Base-by-base conservation (phyloP, 2,888 invertebrate genomes). In the Polyploca ridens region DNA sequence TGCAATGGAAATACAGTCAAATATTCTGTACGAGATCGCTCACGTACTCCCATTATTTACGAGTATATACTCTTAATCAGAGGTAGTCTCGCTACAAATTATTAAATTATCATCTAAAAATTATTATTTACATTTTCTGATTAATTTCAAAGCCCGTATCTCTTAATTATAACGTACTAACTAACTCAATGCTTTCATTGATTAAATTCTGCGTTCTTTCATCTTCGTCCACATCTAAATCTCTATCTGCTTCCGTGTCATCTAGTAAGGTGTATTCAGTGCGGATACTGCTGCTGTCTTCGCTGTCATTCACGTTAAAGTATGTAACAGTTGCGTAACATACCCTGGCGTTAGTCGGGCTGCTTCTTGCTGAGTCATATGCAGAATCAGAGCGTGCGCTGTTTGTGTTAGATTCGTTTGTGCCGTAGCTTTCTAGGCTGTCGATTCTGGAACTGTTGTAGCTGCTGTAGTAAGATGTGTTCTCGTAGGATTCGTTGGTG, bases 251-350 rank as follows among this genome's bases (percentile, higher is more conserved):
- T 3, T 89, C 89, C 0, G 80, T 79, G 16, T 92, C 92, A 54
- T 94, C 94, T 0, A 94, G 79, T 3, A 93, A 79, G 0, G 94
- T 94, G 74, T 90, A 93, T 69, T 94, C 94, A 0, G 94, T 94
- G 46, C 88, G 83, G 72, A 94, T 90, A 74, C 93, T 93, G 83
- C 91, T 90, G 72, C 89, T 91, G 64, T 94, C 94, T 57, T 92
- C 92, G 49, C 92, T 91, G 71, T 93, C 93, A 60, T 91, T 91
- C 0, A 91, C 90, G 65, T 92, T 92, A 77, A 91, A 91, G 71
- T 93, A 93, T 0, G 93, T 90, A 13, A 92, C 92, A 0, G 93
- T 90, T 1, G 93, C 92, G 71, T 92, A 92, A 76, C 90, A 91
- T 1, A 91, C 88, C 7, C 89, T 74, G 0, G 81, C 75, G 33